Evolutionary conservation across 2,113 vertebrate genomes (phyloP).

Genomic region (Amia ocellicauda): DNA sequence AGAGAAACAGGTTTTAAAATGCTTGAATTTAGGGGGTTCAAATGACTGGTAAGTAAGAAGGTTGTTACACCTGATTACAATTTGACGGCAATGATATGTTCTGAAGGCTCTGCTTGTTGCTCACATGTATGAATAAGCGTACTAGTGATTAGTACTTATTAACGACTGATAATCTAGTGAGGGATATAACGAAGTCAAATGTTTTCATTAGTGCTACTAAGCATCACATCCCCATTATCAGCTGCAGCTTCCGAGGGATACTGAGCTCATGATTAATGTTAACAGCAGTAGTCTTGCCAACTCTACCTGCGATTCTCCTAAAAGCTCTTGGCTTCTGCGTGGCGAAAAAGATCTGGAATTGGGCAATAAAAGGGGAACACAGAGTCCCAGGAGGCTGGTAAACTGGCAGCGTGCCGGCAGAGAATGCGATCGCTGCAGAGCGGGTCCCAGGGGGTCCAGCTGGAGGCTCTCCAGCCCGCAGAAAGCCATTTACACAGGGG

Average conservation of each 20-base stretch:
- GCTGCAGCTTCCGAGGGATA: background rate
- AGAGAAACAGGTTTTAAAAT: too few relatives aligned
- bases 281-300: too few relatives aligned
- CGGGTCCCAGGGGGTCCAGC: background rate
- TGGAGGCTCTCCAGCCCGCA: slow-evolving; percentile 1
- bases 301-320: background rate
- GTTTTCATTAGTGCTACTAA: too few relatives aligned
- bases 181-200: too few relatives aligned
- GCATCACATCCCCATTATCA: background rate
- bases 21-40: too few relatives aligned
- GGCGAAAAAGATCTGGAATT: background rate
- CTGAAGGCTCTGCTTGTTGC: too few relatives aligned
- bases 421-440: background rate
- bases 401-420: slow-evolving; percentile 3
- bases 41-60: too few relatives aligned
- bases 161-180: too few relatives aligned
- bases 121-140: too few relatives aligned
- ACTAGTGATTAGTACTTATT: too few relatives aligned
- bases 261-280: background rate
- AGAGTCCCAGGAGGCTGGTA: background rate
- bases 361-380: slow-evolving; percentile 7
- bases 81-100: too few relatives aligned
- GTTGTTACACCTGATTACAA: too few relatives aligned
- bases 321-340: background rate
- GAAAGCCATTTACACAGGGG: slow-evolving; percentile 5